Evolutionary conservation across 1,140 invertebrate species (phyloP), one percentile per base, ranked within the genome.

Genomic region (Drosophila prosaltans): DNA sequence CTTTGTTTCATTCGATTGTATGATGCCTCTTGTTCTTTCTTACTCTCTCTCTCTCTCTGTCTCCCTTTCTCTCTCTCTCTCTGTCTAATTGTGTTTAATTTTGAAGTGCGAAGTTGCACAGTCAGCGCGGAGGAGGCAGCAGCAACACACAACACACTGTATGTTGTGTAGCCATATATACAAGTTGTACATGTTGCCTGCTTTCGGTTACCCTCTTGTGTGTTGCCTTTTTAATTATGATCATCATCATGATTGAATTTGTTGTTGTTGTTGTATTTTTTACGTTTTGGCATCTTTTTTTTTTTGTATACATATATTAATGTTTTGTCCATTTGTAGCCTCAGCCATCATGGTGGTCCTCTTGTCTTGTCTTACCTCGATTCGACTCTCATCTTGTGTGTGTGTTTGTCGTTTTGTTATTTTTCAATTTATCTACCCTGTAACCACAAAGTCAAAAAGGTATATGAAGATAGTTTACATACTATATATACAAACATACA

Each of bases 51-150:
- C 64, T 54, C 65, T 73, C 10, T 77, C 40, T 26, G 58, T 39
- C 26, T 39, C 26, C 2, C 32, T 58, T 2, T 64, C 39, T 26
- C 39, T 69, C 45, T 60, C 60, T 66, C 26, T 81, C 40, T 48
- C 62, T 39, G 21, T 62, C 65, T 89, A 89, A 88, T 89, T 88
- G 84, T 74, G 54, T 81, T 89, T 90, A 89, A 89, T 89, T 90
- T 74, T 89, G 80, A 89, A 89, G 84, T 89, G 84, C 84, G 84
- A 89, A 84, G 84, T 84, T 88, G 84, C 84, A 88, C 84, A 88
- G 84, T 88, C 84, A 88, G 75, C 75, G 75, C 69, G 58, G 30
- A 65, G 67, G 45, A 65, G 40, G 63, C 70, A 74, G 60, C 66
- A 69, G 51, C 74, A 80, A 26, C 69, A 36, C 3, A 60, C 80